A percentile compares a stretch with the other conserved stretches of the same genome.
These are phyloP conservation scores for Bufotes viridis DNA, from an alignment of 2,797 vertebrate genomes.

Conservation along the genomic window DNA sequence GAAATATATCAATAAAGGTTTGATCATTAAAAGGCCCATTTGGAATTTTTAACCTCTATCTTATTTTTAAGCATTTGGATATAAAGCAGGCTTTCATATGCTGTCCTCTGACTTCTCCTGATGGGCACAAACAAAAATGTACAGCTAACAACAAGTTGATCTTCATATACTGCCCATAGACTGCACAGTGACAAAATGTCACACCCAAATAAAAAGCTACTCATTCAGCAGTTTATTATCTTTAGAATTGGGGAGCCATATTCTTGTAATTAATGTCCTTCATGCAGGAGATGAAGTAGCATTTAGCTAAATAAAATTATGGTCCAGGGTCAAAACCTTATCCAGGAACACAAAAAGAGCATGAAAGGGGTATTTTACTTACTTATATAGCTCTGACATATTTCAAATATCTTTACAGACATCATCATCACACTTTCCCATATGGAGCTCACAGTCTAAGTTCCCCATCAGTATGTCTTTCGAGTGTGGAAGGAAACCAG, in stretches of 20 bases:
- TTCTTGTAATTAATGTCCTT: background rate
- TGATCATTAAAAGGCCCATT: too few species aligned
- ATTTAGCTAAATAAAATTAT: background rate
- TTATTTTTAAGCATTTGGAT: background rate
- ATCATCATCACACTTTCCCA: too few species aligned
- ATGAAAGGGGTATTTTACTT: background rate
- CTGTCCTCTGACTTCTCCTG: background rate
- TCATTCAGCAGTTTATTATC: background rate
- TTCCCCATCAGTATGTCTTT: too few species aligned
- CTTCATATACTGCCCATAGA: background rate
- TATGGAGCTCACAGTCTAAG: too few species aligned
- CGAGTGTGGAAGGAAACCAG: too few species aligned
- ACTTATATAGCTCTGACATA: too few species aligned
- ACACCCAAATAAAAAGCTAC: background rate
- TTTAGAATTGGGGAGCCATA: background rate
- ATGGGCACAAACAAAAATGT: background rate
- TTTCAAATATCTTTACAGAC: too few species aligned
- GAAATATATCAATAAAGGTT: background rate
- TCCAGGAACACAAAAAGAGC: background rate
- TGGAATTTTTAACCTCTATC: background rate
- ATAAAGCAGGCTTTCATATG: background rate
- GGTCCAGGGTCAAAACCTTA: background rate
- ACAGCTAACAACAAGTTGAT: background rate
- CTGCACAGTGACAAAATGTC: background rate
- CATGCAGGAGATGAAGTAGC: background rate